Conservation (phyloP, 2,113 vertebrate species). For the Tragelaphus buxtoni region DNA sequence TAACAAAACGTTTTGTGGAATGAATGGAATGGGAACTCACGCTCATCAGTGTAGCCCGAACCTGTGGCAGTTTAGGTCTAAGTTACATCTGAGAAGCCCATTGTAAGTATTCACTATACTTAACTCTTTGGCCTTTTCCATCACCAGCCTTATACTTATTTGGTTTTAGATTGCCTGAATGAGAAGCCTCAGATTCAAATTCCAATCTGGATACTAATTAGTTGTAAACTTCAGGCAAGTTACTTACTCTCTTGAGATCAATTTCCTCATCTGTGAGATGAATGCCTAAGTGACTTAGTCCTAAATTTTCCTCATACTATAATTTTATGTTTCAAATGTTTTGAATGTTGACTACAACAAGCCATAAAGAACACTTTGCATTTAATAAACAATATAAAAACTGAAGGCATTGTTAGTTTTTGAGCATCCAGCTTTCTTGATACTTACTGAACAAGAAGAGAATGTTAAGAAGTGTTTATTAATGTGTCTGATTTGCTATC, state of each 20-base stretch:
- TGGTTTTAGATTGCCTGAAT: background rate
- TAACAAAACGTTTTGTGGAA: background rate
- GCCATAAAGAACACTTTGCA: background rate
- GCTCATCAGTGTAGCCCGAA: background rate
- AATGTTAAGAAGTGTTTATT: background rate
- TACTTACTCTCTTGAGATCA: background rate
- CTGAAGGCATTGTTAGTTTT: background rate
- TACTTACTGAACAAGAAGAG: background rate
- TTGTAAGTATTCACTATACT: background rate
- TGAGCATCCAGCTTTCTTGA: background rate
- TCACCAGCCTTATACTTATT: background rate
- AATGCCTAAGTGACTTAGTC: background rate
- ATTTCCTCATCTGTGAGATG: background rate
- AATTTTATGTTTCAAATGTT: background rate
- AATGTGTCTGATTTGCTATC: background rate
- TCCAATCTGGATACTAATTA: background rate
- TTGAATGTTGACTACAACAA: background rate
- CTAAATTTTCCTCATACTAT: background rate
- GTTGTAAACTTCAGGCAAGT: background rate
- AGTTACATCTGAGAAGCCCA: background rate
- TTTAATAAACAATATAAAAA: background rate
- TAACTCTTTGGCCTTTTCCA: background rate
- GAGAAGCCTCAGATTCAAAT: background rate
- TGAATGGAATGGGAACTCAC: background rate
- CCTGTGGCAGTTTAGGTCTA: background rate